Evolutionary conservation across 2,888 invertebrate species (phyloP).

Genomic region (Neoaliturus tenellus): DNA sequence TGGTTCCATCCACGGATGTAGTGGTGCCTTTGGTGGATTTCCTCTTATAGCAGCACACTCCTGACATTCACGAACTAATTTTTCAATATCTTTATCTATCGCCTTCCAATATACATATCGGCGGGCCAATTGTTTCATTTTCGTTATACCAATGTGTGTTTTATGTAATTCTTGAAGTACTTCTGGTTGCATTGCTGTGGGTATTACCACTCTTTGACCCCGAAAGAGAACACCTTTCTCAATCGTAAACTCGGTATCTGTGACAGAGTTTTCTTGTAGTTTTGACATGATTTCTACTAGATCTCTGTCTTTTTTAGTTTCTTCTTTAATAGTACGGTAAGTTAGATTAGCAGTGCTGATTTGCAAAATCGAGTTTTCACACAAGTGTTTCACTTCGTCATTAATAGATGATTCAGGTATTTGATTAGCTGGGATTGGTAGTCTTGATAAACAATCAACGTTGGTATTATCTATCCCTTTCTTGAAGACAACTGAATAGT

Average conservation of each 20-base stretch:
- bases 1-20: constrained; percentile 65
- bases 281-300: no score
- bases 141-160: constrained; percentile 65
- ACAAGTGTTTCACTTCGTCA: no score
- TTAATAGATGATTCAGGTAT: no score
- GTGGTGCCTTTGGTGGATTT: constrained; percentile 63
- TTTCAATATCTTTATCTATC: constrained; percentile 65
- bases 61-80: constrained; percentile 62
- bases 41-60: constrained; percentile 63
- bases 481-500: constrained; percentile 42
- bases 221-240: no score
- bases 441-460: constrained; percentile 51
- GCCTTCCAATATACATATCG: constrained; percentile 66
- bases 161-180: constrained; percentile 66
- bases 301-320: no score
- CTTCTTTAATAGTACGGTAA: no score
- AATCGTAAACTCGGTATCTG: no score
- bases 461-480: constrained; percentile 37
- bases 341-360: no score
- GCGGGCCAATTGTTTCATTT: constrained; percentile 66
- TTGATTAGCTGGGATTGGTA: neutral
- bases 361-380: no score
- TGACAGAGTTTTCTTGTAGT: no score
- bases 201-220: no score
- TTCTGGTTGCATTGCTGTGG: no score